Percentiles rank a stretch among this genome's conserved stretches.
These are phyloP conservation scores for Lutra lutra DNA, from an alignment of 2,797 vertebrate genomes.

Conservation along the genomic window DNA sequence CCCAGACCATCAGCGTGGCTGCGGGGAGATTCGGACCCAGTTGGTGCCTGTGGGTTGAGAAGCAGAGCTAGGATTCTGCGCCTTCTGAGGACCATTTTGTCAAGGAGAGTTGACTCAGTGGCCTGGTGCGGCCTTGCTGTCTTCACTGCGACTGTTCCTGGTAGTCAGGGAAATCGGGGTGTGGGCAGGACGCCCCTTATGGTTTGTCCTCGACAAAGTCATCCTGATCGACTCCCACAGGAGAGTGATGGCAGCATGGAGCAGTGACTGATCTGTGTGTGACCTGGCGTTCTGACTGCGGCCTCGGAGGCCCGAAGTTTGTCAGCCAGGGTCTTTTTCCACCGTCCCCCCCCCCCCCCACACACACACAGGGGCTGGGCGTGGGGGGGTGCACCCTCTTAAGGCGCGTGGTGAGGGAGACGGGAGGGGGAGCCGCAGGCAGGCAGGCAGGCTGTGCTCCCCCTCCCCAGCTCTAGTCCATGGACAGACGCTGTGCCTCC, in stretches of 20 bases:
- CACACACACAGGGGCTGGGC: background rate
- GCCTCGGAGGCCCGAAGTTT: background rate
- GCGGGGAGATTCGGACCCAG: background rate
- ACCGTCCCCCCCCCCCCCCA: accelerated
- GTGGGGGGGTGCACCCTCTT: slow-evolving; percentile 57
- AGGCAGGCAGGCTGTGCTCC: slow-evolving; percentile 80
- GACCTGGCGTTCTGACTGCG: accelerated
- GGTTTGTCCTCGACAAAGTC: background rate
- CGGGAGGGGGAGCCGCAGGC: slow-evolving; percentile 85
- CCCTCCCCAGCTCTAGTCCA: slow-evolving; percentile 80
- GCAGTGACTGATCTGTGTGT: accelerated
- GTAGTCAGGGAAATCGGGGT: accelerated
- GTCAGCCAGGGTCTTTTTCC: accelerated
- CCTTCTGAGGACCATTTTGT: background rate
- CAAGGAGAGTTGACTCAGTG: background rate
- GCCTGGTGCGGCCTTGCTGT: background rate
- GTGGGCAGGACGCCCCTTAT: background rate
- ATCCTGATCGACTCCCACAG: background rate
- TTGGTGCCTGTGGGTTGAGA: too few species aligned
- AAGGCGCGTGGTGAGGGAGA: slow-evolving; percentile 36
- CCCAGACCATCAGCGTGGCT: accelerated
- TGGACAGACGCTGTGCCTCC: slow-evolving; percentile 79
- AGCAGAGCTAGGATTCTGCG: background rate
- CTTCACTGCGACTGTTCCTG: too few species aligned
- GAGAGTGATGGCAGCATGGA: accelerated